A percentile compares a stretch with the other conserved stretches of the same genome.
These are phyloP conservation scores for Hypotaenidia philippensis DNA, from an alignment of 2,797 vertebrate genomes.

Conservation along the genomic window DNA sequence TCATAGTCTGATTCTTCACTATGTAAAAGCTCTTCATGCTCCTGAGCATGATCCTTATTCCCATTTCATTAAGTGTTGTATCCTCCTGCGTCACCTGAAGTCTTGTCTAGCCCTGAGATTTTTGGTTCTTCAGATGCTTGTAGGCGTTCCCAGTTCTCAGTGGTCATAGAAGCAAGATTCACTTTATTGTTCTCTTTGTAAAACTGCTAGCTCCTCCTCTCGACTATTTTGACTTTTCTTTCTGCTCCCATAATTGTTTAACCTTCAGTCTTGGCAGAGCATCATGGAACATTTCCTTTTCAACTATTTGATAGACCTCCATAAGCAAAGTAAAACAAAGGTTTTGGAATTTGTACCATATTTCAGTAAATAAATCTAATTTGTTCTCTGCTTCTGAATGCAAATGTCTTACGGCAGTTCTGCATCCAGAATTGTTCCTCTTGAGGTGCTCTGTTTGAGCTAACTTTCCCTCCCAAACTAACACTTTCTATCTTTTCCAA, in stretches of 20 bases:
- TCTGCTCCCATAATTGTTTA: neutral
- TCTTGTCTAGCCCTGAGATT: neutral
- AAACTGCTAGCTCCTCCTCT: neutral
- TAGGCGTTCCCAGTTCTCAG: neutral
- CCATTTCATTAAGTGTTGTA: neutral
- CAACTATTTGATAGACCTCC: neutral
- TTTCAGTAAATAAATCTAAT: neutral
- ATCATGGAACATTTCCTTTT: neutral
- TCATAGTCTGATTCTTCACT: neutral
- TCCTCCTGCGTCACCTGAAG: neutral
- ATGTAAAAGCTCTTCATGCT: neutral
- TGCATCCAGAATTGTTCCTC: neutral
- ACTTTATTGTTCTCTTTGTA: neutral
- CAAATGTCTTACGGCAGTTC: neutral
- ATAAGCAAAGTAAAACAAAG: conserved; percentile 2
- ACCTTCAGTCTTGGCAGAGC: neutral
- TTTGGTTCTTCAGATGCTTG: neutral
- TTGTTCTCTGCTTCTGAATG: neutral
- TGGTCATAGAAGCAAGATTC: neutral
- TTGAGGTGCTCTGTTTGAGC: neutral
- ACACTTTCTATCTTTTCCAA: neutral
- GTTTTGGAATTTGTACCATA: neutral
- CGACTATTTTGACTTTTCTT: conserved; percentile 34
- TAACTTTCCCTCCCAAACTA: neutral
- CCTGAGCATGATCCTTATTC: neutral